Conservation (phyloP, 2,888 invertebrate genomes). For the Leptopterna dolabrata region DNA sequence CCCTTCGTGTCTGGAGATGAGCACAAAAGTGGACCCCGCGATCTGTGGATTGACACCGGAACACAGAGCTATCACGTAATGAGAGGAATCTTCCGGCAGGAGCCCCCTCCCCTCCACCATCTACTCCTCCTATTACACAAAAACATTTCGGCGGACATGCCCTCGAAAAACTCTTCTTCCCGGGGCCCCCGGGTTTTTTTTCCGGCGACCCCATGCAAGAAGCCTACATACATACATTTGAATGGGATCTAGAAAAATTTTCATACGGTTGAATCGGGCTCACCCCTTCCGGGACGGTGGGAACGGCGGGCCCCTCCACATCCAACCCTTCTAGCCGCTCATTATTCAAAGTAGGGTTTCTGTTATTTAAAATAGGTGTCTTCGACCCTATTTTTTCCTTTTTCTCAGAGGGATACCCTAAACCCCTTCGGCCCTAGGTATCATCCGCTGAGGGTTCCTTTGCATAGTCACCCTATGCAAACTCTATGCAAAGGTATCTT, state of each 20-base stretch:
- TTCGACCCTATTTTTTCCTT: slow-evolving; percentile 55
- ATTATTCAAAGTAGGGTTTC: slow-evolving; percentile 60
- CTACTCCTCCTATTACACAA: slow-evolving; percentile 8
- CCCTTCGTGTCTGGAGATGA: no score
- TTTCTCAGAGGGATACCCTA: slow-evolving; percentile 54
- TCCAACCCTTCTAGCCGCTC: slow-evolving; percentile 52
- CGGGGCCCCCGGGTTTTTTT: background rate
- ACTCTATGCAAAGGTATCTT: slow-evolving; percentile 60
- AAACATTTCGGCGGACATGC: slow-evolving; percentile 26
- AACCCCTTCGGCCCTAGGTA: background rate
- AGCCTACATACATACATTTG: slow-evolving; percentile 60
- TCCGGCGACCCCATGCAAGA: slow-evolving; percentile 28
- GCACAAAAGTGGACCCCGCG: no score
- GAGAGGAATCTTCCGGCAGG: slow-evolving; percentile 22
- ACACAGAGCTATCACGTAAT: slow-evolving; percentile 42
- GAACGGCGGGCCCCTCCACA: slow-evolving; percentile 49
- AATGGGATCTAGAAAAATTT: slow-evolving; percentile 58
- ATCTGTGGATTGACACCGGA: slow-evolving; percentile 46
- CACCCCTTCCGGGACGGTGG: slow-evolving; percentile 58
- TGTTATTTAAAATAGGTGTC: slow-evolving; percentile 62
- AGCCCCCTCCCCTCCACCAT: background rate
- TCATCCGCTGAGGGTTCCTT: slow-evolving; percentile 50
- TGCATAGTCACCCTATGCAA: slow-evolving; percentile 60
- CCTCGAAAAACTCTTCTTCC: slow-evolving; percentile 6
- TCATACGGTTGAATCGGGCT: slow-evolving; percentile 56